Evolutionary conservation across 2,888 invertebrate species (phyloP), one percentile per base, ranked within the genome.

Genomic region (Latrodectus elegans): DNA sequence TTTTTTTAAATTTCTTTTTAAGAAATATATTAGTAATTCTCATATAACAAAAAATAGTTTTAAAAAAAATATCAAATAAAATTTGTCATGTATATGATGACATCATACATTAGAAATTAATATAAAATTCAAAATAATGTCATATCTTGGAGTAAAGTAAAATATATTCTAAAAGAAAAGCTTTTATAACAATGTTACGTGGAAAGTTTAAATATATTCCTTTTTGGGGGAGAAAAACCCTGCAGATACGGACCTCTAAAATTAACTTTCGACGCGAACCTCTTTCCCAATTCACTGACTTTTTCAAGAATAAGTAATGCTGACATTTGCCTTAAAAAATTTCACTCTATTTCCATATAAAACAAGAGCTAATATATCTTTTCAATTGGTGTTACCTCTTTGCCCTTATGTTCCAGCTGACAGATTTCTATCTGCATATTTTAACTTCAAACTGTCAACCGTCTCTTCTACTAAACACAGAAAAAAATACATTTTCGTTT

Each of bases 321-420:
- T 60, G 60, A 60, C 60, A 60, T n/a, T 60, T n/a, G 8, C 26
- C 55, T 52, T 70, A 22, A 55, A 78, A 80, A 73, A 84, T 68
- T 52, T 49, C 67, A 52, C 14, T 55, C 67, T 74, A 79, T 85
- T 80, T 79, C 79, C 85, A 80, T 85, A 79, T 79, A 85, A 85
- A 85, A 75, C 79, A 85, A 79, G 49, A 85, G 74, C 70, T 85
- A 85, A 85, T 85, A 85, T 75, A 26, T 60, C 60, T 22, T 67
- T 51, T 53, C 85, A 79, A 79, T 74, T 55, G 79, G 51, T 75
- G 79, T 60, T 65, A 10, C 55, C 52, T 38, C 78, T 67, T 22
- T 17, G 72, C 52, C 52, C 78, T 67, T 22, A 55, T 74, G 65
- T 85, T 51, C 55, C 55, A 68, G 51, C 15, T 12, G 38, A 15